Evolutionary conservation across 2,888 invertebrate species (phyloP).

Genomic region (Cenopis cana): DNA sequence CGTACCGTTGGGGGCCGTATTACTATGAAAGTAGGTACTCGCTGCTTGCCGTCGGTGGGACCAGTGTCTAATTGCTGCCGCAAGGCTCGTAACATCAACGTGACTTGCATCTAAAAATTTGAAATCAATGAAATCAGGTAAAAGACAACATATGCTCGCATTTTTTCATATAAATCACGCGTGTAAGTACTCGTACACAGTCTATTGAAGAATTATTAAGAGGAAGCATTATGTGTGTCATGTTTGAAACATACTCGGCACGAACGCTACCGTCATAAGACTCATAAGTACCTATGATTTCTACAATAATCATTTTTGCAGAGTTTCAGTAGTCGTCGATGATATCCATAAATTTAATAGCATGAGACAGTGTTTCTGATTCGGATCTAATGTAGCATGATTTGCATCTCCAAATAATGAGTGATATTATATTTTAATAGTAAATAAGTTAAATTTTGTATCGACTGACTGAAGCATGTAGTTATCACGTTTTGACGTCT

Average conservation of each 20-base stretch:
- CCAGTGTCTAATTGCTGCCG: no score
- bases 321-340: constrained; percentile 11
- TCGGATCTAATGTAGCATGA: constrained; percentile 55
- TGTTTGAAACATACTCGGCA: not conserved
- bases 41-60: no score
- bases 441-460: constrained; percentile 44
- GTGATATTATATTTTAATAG: constrained; percentile 52
- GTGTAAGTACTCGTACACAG: no score
- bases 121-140: no score
- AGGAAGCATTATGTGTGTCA: not conserved
- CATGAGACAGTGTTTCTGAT: constrained; percentile 55
- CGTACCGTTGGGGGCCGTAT: no score
- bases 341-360: constrained; percentile 44
- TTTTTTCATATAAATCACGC: no score
- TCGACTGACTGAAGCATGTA: constrained; percentile 78
- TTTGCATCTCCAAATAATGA: constrained; percentile 53
- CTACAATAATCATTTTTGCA: constrained; percentile 21
- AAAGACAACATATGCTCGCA: no score
- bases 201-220: not conserved
- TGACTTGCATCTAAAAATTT: no score
- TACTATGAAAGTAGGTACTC: no score
- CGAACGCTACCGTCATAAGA: not conserved
- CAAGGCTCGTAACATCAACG: no score
- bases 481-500: constrained; percentile 46
- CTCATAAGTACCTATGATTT: not conserved